Conservation (phyloP, 2,888 invertebrate species). For the Graphium colonna region DNA sequence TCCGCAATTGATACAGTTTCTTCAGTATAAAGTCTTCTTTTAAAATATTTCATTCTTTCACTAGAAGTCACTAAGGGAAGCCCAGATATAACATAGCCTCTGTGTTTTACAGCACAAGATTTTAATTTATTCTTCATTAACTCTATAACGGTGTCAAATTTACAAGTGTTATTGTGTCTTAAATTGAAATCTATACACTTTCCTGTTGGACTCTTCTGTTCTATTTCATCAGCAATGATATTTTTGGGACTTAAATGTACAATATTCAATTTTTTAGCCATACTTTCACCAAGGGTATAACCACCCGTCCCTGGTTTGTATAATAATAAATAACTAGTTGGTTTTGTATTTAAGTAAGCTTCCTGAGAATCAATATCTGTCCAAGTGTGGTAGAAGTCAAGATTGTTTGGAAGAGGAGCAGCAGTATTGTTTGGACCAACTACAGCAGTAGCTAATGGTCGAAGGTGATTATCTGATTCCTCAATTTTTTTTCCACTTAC, state of each 20-base stretch:
- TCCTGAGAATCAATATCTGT: conserved; percentile 75
- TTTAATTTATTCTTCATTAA: conserved; percentile 75
- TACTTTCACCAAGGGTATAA: conserved; percentile 71
- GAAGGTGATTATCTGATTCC: conserved; percentile 27
- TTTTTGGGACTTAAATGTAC: conserved; percentile 79
- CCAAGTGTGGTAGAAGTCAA: conserved; percentile 54
- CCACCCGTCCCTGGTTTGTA: conserved; percentile 80
- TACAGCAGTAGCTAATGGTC: conserved; percentile 52
- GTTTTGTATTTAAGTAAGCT: conserved; percentile 66
- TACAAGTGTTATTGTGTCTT: conserved; percentile 70
- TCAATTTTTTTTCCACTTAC: conserved; percentile 29
- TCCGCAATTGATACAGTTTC: conserved; percentile 45
- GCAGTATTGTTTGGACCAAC: conserved; percentile 61
- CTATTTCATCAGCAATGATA: conserved; percentile 79
- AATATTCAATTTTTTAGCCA: conserved; percentile 79
- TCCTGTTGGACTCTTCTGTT: conserved; percentile 76
- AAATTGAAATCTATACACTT: conserved; percentile 80
- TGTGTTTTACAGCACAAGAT: conserved; percentile 72
- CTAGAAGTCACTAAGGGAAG: conserved; percentile 80
- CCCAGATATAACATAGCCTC: conserved; percentile 84
- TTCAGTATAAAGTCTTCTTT: conserved; percentile 48
- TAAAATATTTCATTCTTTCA: conserved; percentile 37
- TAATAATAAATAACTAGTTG: conserved; percentile 79
- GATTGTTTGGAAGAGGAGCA: conserved; percentile 41
- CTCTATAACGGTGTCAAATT: conserved; percentile 69